Base-by-base conservation (phyloP, 2,797 vertebrate genomes). In the Pipistrellus pygmaeus region DNA sequence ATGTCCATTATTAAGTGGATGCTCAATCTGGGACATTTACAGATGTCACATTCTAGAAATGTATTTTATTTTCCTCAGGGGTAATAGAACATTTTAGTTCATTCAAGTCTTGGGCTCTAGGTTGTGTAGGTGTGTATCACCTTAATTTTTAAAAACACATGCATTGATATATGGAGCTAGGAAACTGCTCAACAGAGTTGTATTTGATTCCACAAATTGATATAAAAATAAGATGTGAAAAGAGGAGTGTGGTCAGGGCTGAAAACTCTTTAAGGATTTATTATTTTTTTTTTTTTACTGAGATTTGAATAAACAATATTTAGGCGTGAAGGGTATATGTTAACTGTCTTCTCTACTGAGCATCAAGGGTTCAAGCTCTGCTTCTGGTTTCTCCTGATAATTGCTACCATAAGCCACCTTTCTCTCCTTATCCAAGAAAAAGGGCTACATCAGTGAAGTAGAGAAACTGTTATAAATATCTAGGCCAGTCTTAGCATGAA, bases 371-470 rank as follows among this genome's bases (percentile, higher is more conserved):
- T 84, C 20, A 91, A 68, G 23, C 1, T 4, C n/a, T 57, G 0
- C 38, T 93, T 35, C 38, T 84, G 83, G 17, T 88, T 88, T 84
- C 64, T 88, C 38, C 11, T 69, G 55, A 23, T 62, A n/a, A n/a
- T 44, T 73, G 41, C 44, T 23, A 53, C 30, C 41, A 80, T 48
- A 51, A 80, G 60, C 44, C 38, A 53, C 30, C 66, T 60, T n/a
- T 30, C 35, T 5, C 72, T 55, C 18, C 48, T 53, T 12, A 41
- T 21, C 11, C 35, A 35, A 84, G 51, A 72, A 46, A 71, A 72
- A 64, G 13, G 23, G 35, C n/a, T 38, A 35, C 1, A 0, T 4
- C 10, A 78, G 32, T 84, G 64, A 78, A 53, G 46, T 46, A 62
- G 35, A 88, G 62, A 78, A 64, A 20, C 53, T 78, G 3, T 72